Evolutionary conservation across 2,113 vertebrate genomes (phyloP).

Genomic region (Chamaea fasciata): DNA sequence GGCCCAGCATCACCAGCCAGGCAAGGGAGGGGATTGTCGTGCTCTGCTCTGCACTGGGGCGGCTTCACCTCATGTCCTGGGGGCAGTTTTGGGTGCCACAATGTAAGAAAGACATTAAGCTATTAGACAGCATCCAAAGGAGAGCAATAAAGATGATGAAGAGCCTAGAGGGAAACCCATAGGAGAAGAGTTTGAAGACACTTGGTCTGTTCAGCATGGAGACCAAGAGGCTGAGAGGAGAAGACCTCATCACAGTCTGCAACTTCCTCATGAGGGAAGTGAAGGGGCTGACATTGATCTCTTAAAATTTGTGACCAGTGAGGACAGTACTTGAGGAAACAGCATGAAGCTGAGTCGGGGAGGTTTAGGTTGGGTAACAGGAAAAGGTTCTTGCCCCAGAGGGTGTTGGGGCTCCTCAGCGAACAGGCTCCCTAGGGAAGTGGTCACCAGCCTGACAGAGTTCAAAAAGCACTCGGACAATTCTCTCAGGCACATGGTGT

Average conservation of each 20-base stretch:
- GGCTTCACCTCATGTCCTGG: not conserved
- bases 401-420: not conserved
- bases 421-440: not conserved
- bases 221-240: not conserved
- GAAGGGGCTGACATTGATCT: accelerated
- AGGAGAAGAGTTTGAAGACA: not conserved
- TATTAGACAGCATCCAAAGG: not conserved
- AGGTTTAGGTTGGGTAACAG: not conserved
- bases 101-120: not conserved
- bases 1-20: accelerated
- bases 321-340: not conserved
- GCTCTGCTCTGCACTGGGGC: not conserved
- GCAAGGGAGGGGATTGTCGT: not conserved
- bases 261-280: not conserved
- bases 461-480: not conserved
- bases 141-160: not conserved
- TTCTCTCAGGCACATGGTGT: not conserved
- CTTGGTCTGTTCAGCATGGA: not conserved
- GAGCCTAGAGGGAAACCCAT: not conserved
- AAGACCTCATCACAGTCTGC: not conserved
- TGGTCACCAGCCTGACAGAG: not conserved
- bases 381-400: not conserved
- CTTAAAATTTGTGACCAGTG: not conserved
- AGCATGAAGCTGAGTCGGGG: not conserved
- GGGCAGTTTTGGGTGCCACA: too few relatives aligned